Evolutionary conservation across 2,113 vertebrate genomes (phyloP).

Genomic region (Nannobrachium achirus): DNA sequence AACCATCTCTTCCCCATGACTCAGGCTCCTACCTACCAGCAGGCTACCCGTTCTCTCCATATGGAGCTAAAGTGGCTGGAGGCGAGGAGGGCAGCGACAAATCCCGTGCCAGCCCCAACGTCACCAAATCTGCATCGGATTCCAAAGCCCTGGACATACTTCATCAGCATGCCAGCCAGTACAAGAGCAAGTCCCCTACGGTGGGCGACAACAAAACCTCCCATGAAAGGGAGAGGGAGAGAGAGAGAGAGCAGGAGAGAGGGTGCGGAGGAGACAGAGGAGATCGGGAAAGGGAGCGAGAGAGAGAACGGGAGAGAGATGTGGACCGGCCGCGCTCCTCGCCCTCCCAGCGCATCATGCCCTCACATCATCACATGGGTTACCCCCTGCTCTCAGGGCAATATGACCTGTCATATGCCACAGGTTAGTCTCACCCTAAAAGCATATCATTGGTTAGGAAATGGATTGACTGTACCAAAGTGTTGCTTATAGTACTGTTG

Average conservation of each 20-base stretch:
- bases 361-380: constrained; percentile 93
- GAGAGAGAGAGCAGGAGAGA: constrained; percentile 80
- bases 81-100: constrained; percentile 90
- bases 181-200: constrained; percentile 99
- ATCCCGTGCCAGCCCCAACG: constrained; percentile 92
- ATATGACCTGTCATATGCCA: constrained; percentile 94
- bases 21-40: constrained; percentile 94
- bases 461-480: background rate
- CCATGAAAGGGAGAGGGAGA: constrained; percentile 89
- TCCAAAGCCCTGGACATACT: constrained; percentile 98
- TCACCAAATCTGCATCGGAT: constrained; percentile 91
- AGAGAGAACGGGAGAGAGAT: constrained; percentile 83
- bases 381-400: constrained; percentile 94
- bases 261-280: constrained; percentile 80
- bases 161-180: constrained; percentile 98
- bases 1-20: constrained; percentile 16
- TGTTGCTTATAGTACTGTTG: too few species aligned
- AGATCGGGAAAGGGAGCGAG: constrained; percentile 81
- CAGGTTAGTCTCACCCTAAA: constrained; percentile 82
- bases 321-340: constrained; percentile 94
- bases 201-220: constrained; percentile 86
- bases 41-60: constrained; percentile 95
- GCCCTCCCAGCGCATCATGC: constrained; percentile 95
- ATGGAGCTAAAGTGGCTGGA: constrained; percentile 88
- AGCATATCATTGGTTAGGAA: background rate